Evolutionary conservation across 2,797 vertebrate species (phyloP), one percentile per base, ranked within the genome.

Genomic region (Fundulus diaphanus): DNA sequence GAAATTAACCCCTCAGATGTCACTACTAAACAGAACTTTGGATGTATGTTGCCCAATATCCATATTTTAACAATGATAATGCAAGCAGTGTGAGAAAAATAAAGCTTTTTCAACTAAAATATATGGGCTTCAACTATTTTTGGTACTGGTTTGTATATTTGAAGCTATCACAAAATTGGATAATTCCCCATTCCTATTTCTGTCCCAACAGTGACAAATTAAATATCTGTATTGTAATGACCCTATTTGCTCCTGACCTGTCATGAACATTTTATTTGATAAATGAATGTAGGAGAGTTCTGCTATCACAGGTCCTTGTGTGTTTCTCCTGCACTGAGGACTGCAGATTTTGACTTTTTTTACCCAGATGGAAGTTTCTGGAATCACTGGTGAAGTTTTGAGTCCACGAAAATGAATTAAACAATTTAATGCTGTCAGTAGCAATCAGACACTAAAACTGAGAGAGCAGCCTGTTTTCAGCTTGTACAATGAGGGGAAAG

Each of bases 361-460:
- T 59, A 56, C 79, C 46, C 85, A 87, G 73, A 80, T 82, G 72
- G 73, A 82, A 71, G 52, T 24, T 35, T 42, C n/a, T 16, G 24
- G 51, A 68, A 52, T 12, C 67, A 20, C n/a, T 11, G 1, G 63
- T 70, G n/a, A 76, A 73, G 66, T 74, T 71, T 31, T 27, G 54
- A 66, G 33, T 72, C 46, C 63, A 71, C 18, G 40, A 70, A 57
- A 72, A 70, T 57, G 33, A 22, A 33, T 3, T 51, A 31, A 16
- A 35, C 57, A 61, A 20, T 61, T 35, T 61, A 29, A 22, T 35
- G 29, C 57, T 61, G 18, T 61, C 57, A 61, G 57, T 9, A 61
- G 57, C 57, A 61, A 75, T 59, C 16, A 70, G 40, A 79, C 16
- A 46, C 29, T 37, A 35, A 22, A 29, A 61, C 57, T 20, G 29